Percentiles rank a stretch among this genome's conserved stretches.
phyloP scores from a whole-genome alignment of 2,888 invertebrate genomes.

The Drosophila algonquin region DNA sequence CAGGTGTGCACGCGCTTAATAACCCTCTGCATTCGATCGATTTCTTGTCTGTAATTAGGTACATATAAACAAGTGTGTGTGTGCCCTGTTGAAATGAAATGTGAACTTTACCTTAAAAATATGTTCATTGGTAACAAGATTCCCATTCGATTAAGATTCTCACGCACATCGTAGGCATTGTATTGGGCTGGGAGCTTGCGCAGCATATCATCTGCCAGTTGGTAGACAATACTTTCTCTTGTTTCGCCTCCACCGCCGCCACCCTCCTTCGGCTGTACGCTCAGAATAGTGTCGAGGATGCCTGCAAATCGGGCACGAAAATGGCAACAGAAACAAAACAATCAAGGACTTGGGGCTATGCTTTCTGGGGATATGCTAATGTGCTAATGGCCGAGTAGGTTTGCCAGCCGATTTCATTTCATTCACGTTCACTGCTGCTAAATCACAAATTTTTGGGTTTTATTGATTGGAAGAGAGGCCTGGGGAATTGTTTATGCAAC shows the following conservation, averaged over 20 bases:
- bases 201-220: conserved; percentile 96
- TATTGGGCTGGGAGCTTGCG: conserved; percentile 93
- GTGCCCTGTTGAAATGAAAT: no score
- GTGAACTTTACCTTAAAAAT: conserved; percentile 88
- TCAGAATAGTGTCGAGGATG: conserved; percentile 96
- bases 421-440: conserved; percentile 6
- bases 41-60: conserved; percentile 86
- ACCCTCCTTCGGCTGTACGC: conserved; percentile 98
- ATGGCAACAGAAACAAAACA: conserved; percentile 13
- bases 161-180: conserved; percentile 94
- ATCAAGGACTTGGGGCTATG: conserved; percentile 16
- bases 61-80: no score
- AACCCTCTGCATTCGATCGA: conserved; percentile 94
- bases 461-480: conserved; percentile 38
- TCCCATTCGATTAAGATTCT: conserved; percentile 95
- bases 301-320: conserved; percentile 78
- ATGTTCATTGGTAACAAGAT: conserved; percentile 97
- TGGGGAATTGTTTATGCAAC: conserved; percentile 48
- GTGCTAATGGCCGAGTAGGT: conserved; percentile 42
- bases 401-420: conserved; percentile 36
- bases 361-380: conserved; percentile 50
- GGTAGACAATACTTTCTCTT: conserved; percentile 95
- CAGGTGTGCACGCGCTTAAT: conserved; percentile 91
- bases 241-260: conserved; percentile 96
- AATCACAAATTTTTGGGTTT: conserved; percentile 36